Conservation (phyloP, 2,888 invertebrate species). For the Coleophora flavipennella region DNA sequence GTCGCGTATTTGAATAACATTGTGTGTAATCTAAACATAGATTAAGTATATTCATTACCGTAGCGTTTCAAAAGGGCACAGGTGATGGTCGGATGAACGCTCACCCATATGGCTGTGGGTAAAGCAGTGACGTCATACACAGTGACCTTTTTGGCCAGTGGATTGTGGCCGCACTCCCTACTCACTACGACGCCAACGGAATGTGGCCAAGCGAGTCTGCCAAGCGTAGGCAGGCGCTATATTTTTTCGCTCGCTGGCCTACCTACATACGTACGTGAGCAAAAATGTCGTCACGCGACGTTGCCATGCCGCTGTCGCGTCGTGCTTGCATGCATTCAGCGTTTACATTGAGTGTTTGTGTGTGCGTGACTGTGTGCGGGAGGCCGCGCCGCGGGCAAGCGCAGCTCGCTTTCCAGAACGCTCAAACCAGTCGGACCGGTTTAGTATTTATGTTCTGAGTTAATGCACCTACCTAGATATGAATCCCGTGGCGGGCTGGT, state of each 20-base stretch:
- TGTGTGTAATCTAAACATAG: slow-evolving; percentile 1
- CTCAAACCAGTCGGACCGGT: slow-evolving; percentile 67
- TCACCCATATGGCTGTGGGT: slow-evolving; percentile 50
- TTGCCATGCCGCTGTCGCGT: slow-evolving; percentile 26
- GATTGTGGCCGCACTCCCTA: slow-evolving; percentile 47
- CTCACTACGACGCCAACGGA: slow-evolving; percentile 53
- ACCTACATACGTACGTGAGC: slow-evolving; percentile 69
- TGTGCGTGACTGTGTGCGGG: slow-evolving; percentile 54
- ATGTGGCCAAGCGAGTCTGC: slow-evolving; percentile 67
- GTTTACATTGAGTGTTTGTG: slow-evolving; percentile 53
- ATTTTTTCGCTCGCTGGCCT: slow-evolving; percentile 65
- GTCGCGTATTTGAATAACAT: neutral
- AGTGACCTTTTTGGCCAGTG: slow-evolving; percentile 66
- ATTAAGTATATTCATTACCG: slow-evolving; percentile 34
- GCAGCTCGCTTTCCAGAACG: slow-evolving; percentile 69
- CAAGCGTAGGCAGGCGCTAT: slow-evolving; percentile 68
- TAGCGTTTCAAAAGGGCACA: slow-evolving; percentile 38
- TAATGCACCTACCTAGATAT: slow-evolving; percentile 67
- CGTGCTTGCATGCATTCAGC: slow-evolving; percentile 60
- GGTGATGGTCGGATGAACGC: slow-evolving; percentile 42
- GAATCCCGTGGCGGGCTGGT: slow-evolving; percentile 54
- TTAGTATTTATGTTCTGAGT: slow-evolving; percentile 68
- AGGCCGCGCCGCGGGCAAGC: slow-evolving; percentile 39
- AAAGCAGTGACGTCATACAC: slow-evolving; percentile 53
- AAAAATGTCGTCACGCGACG: slow-evolving; percentile 75